Conservation (phyloP, 2,113 vertebrate genomes). For the Nothobranchius kuhntae region DNA sequence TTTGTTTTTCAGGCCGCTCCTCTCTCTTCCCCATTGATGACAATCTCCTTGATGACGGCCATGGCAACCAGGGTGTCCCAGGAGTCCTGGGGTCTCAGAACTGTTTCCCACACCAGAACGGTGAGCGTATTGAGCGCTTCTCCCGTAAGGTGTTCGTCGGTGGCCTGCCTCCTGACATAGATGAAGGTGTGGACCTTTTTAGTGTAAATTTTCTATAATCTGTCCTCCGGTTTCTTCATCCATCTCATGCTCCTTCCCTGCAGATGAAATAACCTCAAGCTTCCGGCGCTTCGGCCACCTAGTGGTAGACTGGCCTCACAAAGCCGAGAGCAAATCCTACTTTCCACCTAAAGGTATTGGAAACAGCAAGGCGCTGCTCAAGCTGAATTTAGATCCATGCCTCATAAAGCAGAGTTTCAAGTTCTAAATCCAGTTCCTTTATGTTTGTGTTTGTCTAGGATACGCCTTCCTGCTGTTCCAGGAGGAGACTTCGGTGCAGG, state of each 20-base stretch:
- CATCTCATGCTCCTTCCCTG: background rate
- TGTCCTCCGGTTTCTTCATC: background rate
- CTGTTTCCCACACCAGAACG: conserved; percentile 94
- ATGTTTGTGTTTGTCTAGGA: conserved; percentile 75
- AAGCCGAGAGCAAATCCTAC: conserved; percentile 99
- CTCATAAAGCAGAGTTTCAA: background rate
- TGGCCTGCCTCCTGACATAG: conserved; percentile 95
- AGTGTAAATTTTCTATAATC: background rate
- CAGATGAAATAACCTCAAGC: conserved; percentile 98
- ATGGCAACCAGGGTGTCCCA: conserved; percentile 86
- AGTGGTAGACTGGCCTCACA: conserved; percentile 99
- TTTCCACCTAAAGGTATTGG: conserved; percentile 96
- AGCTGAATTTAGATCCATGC: no score
- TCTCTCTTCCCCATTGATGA: conserved; percentile 97
- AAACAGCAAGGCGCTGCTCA: background rate
- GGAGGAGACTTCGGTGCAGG: conserved; percentile 97
- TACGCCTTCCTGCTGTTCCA: conserved; percentile 99
- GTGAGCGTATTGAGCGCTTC: conserved; percentile 94
- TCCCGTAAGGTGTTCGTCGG: conserved; percentile 98
- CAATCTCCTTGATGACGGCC: conserved; percentile 91
- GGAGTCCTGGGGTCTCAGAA: conserved; percentile 89
- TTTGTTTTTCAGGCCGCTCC: conserved; percentile 84
- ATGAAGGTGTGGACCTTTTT: conserved; percentile 85
- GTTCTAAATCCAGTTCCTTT: background rate
- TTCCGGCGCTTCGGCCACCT: conserved; percentile 96